phyloP scores from a whole-genome alignment of 53 echinoderm and acorn worm genomes.

The Luidia sarsii region DNA sequence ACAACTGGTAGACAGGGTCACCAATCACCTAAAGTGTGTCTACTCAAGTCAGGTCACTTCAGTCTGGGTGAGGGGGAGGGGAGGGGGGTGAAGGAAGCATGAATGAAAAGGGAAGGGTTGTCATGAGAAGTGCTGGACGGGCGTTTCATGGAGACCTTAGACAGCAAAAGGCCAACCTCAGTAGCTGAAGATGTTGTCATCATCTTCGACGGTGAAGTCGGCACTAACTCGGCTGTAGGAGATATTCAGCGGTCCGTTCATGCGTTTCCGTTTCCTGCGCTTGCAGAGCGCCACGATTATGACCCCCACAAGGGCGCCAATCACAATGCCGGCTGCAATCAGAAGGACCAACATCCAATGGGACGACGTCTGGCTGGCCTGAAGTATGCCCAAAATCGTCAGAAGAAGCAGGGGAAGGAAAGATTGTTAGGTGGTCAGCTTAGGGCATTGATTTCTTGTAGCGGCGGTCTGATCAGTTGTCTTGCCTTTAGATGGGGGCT shows the following conservation, averaged over 20 bases:
- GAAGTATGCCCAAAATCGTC: neutral
- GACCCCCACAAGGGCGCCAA: constrained; percentile 25
- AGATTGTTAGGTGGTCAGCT: neutral
- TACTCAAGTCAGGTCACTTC: no score
- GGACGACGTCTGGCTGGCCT: constrained; percentile 11
- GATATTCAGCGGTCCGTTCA: constrained; percentile 22
- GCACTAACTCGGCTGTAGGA: constrained; percentile 43
- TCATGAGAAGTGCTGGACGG: no score
- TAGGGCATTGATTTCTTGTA: no score
- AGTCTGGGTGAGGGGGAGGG: no score
- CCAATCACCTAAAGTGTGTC: no score
- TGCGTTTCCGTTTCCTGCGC: constrained; percentile 28
- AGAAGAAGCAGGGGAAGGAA: neutral
- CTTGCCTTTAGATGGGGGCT: no score
- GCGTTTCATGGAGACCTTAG: no score
- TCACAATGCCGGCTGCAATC: constrained; percentile 14
- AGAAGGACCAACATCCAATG: constrained; percentile 22
- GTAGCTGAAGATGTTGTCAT: constrained; percentile 48
- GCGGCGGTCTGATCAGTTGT: no score
- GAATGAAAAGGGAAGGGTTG: no score
- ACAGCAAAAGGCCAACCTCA: no score
- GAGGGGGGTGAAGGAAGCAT: no score
- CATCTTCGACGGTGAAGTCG: constrained; percentile 4
- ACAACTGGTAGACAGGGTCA: no score
- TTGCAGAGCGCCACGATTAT: neutral